phyloP scores from a whole-genome alignment of 2,888 invertebrate genomes.

The Arrhopalites spinosus region DNA sequence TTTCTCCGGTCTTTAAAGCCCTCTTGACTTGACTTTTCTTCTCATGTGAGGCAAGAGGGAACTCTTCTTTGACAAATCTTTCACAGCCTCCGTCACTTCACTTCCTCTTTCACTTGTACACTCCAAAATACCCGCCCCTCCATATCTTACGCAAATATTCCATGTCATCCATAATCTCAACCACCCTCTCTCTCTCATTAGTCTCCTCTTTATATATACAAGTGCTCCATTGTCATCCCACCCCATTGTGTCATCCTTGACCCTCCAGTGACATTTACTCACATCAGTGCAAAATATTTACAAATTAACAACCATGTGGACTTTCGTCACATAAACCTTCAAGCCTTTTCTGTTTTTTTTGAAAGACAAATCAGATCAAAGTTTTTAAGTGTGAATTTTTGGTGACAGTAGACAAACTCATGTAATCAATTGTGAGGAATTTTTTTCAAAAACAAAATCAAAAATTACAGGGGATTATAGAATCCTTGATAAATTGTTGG shows the following conservation, averaged over 20 bases:
- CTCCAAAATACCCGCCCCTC: neutral
- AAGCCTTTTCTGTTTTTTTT: neutral
- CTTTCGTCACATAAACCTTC: too few species aligned
- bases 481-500: neutral
- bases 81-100: conserved; percentile 37
- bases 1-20: conserved; percentile 45
- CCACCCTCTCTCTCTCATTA: conserved; percentile 8
- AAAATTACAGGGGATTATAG: too few species aligned
- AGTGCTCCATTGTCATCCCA: too few species aligned
- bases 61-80: conserved; percentile 42
- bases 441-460: neutral
- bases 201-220: neutral
- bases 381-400: neutral
- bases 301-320: neutral
- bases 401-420: neutral
- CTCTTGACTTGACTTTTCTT: conserved; percentile 18
- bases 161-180: conserved; percentile 18
- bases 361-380: neutral
- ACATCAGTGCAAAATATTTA: too few species aligned
- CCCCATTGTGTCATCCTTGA: too few species aligned
- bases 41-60: conserved; percentile 8
- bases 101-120: conserved; percentile 33
- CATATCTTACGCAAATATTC: conserved; percentile 25
- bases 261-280: too few species aligned
- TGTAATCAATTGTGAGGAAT: neutral